Conservation (phyloP, 2,888 invertebrate genomes). For the Andrena haemorrhoa region DNA sequence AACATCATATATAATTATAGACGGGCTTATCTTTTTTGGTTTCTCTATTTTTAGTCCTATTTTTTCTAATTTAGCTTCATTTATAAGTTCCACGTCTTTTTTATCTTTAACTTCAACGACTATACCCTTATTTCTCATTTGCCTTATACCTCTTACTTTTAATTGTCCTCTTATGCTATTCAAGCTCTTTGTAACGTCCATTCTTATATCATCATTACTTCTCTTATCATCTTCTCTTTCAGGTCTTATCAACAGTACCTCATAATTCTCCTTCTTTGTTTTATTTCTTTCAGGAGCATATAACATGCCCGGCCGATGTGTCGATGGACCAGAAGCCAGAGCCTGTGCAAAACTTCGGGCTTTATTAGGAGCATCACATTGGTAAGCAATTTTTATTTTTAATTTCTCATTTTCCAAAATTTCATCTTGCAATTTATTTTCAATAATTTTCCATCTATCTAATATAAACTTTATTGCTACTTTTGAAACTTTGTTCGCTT, state of each 20-base stretch:
- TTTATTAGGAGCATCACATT: not conserved
- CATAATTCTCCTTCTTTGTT: not conserved
- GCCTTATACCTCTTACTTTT: not conserved
- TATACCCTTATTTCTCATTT: constrained; percentile 2
- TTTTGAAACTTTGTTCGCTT: not conserved
- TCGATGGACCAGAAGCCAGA: not conserved
- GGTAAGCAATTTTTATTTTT: not conserved
- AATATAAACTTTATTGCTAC: not conserved
- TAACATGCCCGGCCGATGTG: not conserved
- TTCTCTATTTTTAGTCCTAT: not conserved
- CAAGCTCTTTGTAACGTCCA: not conserved
- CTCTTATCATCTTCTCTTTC: not conserved
- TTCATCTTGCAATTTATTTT: not conserved
- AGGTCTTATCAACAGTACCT: not conserved
- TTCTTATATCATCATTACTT: constrained; percentile 4
- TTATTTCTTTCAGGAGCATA: not conserved
- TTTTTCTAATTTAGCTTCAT: not conserved
- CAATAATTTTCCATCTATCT: not conserved
- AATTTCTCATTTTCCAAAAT: not conserved
- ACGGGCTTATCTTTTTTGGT: constrained; percentile 15
- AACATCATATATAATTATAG: constrained; percentile 22
- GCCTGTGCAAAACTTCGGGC: not conserved
- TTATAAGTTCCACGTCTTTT: not conserved
- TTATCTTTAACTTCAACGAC: not conserved
- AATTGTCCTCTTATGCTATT: not conserved